Evolutionary conservation across 2,113 vertebrate species (phyloP), one percentile per base, ranked within the genome.

Genomic region (Sylvietta virens): DNA sequence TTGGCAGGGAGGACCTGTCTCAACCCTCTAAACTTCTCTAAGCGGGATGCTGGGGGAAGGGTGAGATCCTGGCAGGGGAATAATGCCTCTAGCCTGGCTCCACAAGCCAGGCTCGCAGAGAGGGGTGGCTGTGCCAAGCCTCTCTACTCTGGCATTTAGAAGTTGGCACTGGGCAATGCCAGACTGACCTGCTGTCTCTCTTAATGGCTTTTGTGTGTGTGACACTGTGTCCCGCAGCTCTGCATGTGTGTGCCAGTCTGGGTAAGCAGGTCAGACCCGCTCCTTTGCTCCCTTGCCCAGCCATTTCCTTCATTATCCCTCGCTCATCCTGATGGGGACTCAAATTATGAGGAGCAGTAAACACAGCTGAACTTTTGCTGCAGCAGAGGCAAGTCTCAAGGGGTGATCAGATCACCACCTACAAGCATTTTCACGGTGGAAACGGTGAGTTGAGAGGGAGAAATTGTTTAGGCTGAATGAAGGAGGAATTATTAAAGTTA

Each of bases 201-300:
- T 97, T 97, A 97, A 96, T 93, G 88, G 94, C 88, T 96, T 95
- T 90, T 97, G 64, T 88, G 78, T 93, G 83, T 94, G 86, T 85
- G 72, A 88, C 42, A 82, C 84, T 48, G 94, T 45, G 86, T 97
- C 80, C 81, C 0, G 50, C 62, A 58, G 93, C 67, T 92, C 91
- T 54, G 86, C 83, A 91, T 4, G 33, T 81, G 67, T 88, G 56
- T 95, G 94, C 94, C 92, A 97, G 90, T 81, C 81, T 80, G 56
- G 64, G 54, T 83, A 97, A 97, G 72, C 81, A 92, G 96, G 94
- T 92, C 94, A 97, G 91, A 74, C 50, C 57, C 0, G 1, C 54
- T 88, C 37, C 73, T 83, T 79, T 17, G 71, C 65, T 94, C 71
- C 28, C 17, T 76, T 1, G 5, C 11, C 39, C 45, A 54, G 73